phyloP scores from a whole-genome alignment of 92 coral and sea anemone genomes.

The Porites evermanni region DNA sequence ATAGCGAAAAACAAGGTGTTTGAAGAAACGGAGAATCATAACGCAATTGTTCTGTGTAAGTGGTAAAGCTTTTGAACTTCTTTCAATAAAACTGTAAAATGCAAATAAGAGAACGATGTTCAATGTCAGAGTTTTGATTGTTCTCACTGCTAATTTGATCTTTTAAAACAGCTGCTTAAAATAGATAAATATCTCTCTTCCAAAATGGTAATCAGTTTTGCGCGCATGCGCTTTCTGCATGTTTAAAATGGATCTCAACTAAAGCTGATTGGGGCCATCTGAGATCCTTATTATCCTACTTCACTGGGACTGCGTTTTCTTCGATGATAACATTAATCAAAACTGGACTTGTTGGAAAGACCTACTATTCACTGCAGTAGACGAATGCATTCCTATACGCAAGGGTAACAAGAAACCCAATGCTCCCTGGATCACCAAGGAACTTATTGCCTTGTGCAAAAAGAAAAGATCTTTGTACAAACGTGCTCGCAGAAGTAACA shows the following conservation, averaged over 20 bases:
- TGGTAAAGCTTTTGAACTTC: neutral
- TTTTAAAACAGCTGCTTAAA: too few species aligned
- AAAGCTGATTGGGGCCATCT: conserved; percentile 35
- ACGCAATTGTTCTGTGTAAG: neutral
- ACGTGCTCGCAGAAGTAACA: conserved; percentile 28
- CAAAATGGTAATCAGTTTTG: too few species aligned
- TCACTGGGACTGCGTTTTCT: conserved; percentile 44
- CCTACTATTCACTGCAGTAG: too few species aligned
- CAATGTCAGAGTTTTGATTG: too few species aligned
- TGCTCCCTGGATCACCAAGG: conserved; percentile 34
- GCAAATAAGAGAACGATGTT: too few species aligned
- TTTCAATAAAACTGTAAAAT: neutral
- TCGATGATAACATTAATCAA: conserved; percentile 4
- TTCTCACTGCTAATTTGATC: too few species aligned
- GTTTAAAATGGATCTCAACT: too few species aligned
- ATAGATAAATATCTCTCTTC: too few species aligned
- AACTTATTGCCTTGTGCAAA: conserved; percentile 42
- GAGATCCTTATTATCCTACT: conserved; percentile 21
- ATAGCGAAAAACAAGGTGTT: neutral
- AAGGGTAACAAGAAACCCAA: too few species aligned
- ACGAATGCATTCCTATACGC: too few species aligned
- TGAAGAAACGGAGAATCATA: neutral
- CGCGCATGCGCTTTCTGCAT: too few species aligned
- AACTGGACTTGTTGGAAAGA: conserved; percentile 5
- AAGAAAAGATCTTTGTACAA: conserved; percentile 30